Conservation (phyloP, 2,888 invertebrate species). For the Heliconius charithonia region DNA sequence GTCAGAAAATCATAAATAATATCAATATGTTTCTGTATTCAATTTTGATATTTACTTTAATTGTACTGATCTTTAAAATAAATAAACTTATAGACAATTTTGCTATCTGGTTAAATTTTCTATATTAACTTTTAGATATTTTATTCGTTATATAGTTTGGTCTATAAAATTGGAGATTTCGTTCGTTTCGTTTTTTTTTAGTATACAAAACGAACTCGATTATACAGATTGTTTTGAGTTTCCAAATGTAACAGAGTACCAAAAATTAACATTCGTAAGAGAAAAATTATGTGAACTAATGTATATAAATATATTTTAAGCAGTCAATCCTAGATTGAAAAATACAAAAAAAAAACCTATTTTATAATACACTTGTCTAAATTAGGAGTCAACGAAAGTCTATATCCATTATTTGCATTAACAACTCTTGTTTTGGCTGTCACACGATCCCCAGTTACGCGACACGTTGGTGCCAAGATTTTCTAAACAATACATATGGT, state of each 20-base stretch:
- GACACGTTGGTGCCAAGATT: constrained; percentile 40
- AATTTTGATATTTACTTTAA: too few species aligned
- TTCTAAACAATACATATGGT: constrained; percentile 48
- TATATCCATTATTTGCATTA: constrained; percentile 30
- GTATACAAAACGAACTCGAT: not conserved
- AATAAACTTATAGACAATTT: too few species aligned
- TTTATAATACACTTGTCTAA: too few species aligned
- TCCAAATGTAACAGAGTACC: not conserved
- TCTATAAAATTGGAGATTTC: too few species aligned
- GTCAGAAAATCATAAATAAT: not conserved
- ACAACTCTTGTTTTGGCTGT: constrained; percentile 40
- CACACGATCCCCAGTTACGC: constrained; percentile 40
- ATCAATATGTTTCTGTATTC: not conserved
- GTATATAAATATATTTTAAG: not conserved
- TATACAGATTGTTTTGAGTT: not conserved
- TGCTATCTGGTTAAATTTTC: too few species aligned
- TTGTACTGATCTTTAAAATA: too few species aligned
- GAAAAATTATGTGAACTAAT: not conserved
- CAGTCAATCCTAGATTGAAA: too few species aligned
- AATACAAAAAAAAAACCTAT: too few species aligned
- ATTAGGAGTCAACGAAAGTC: constrained; percentile 37
- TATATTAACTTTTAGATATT: too few species aligned
- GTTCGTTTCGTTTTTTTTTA: too few species aligned
- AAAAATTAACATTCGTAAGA: not conserved
- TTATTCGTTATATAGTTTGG: too few species aligned